Evolutionary conservation across 1,140 invertebrate genomes (phyloP).

Genomic region (Babylonia areolata): DNA sequence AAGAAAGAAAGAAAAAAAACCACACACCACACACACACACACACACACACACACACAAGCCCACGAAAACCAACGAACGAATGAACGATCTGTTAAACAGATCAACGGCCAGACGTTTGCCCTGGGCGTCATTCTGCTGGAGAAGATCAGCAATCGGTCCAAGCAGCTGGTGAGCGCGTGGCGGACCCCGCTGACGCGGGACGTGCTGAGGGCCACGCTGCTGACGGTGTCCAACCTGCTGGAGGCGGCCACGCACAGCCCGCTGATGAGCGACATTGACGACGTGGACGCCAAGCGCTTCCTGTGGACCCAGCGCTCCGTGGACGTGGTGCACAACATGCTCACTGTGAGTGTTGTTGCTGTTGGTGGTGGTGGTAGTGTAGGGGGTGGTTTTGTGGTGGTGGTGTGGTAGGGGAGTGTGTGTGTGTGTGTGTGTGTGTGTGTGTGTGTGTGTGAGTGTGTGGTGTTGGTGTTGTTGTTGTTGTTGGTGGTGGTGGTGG

Average conservation of each 20-base stretch:
- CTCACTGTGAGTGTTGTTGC: slow-evolving; percentile 27
- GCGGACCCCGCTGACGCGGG: background rate
- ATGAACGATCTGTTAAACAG: background rate
- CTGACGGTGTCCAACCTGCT: slow-evolving; percentile 40
- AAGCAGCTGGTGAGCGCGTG: background rate
- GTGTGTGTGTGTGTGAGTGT: background rate
- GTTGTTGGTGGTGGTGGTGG: too few species aligned
- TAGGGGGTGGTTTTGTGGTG: background rate
- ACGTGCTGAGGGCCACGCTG: slow-evolving; percentile 27
- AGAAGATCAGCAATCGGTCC: background rate
- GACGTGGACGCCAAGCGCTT: background rate
- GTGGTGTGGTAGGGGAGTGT: too few species aligned
- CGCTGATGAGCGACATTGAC: background rate
- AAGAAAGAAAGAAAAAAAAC: too few species aligned
- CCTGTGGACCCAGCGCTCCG: background rate
- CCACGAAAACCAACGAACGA: too few species aligned
- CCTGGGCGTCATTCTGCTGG: background rate
- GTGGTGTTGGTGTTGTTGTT: too few species aligned
- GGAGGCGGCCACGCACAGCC: slow-evolving; percentile 10
- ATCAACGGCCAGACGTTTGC: background rate
- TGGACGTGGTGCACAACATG: slow-evolving; percentile 26
- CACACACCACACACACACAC: too few species aligned
- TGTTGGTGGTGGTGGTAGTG: background rate
- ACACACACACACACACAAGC: too few species aligned
- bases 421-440: background rate